Evolutionary conservation across 2,113 vertebrate genomes (phyloP).

Genomic region (Bombycilla garrulus): DNA sequence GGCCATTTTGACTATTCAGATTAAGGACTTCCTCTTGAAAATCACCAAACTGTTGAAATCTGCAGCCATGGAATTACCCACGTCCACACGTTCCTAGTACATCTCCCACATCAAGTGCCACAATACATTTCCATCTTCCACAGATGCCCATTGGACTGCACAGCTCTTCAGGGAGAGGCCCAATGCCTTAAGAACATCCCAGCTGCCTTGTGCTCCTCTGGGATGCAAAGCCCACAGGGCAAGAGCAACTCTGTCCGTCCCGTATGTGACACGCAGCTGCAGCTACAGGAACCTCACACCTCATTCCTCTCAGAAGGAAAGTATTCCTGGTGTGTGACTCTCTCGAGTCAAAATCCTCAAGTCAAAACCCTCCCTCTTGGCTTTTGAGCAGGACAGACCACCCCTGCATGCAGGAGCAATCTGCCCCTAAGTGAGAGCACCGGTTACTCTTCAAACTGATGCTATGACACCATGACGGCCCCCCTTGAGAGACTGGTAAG

Average conservation of each 20-base stretch:
- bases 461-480: fast-evolving
- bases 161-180: background rate
- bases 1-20: background rate
- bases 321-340: no score
- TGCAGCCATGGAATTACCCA: background rate
- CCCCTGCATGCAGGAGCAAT: background rate
- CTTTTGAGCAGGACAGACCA: background rate
- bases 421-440: background rate
- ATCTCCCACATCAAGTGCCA: background rate
- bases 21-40: background rate
- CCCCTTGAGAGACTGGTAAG: background rate
- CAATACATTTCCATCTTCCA: background rate
- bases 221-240: background rate
- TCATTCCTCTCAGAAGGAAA: background rate
- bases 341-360: no score
- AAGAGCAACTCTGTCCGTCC: background rate
- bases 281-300: background rate
- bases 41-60: background rate
- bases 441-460: background rate
- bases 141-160: background rate
- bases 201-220: background rate
- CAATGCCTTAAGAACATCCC: background rate
- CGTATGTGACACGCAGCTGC: background rate
- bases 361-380: background rate
- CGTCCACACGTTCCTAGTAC: background rate